These are phyloP conservation scores for Hydropotes inermis DNA, from an alignment of 2,113 vertebrate genomes.

Conservation along the genomic window DNA sequence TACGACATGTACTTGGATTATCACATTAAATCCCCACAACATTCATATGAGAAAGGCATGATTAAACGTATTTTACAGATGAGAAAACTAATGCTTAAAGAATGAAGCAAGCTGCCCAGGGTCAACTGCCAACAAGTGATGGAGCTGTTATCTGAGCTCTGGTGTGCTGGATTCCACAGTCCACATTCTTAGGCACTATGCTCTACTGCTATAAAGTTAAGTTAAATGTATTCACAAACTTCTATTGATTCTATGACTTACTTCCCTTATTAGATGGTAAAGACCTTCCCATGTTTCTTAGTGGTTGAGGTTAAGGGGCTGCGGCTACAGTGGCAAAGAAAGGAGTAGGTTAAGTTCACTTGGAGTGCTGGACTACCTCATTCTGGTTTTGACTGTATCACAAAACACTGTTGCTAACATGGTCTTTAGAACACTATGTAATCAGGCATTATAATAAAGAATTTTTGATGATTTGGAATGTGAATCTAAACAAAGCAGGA, in stretches of 20 bases:
- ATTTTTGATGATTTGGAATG: not conserved
- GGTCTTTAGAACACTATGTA: not conserved
- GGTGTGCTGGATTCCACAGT: not conserved
- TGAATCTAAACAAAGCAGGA: conserved; percentile 6
- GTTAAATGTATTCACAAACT: conserved; percentile 37
- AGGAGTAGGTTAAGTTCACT: conserved; percentile 46
- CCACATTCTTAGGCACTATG: not conserved
- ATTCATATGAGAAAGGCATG: not conserved
- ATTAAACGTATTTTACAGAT: not conserved
- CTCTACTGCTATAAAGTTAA: conserved; percentile 30
- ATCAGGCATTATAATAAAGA: not conserved
- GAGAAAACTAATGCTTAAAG: conserved; percentile 27
- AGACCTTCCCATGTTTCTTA: conserved; percentile 64
- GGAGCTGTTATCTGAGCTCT: not conserved
- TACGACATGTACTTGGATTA: conserved; percentile 5
- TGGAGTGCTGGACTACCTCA: not conserved
- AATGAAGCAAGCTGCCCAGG: not conserved
- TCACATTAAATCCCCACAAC: not conserved
- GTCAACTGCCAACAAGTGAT: not conserved
- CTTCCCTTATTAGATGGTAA: conserved; percentile 62
- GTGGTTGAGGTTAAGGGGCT: conserved; percentile 57
- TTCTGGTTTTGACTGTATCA: conserved; percentile 3
- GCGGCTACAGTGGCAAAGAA: conserved; percentile 59
- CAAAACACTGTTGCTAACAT: not conserved
- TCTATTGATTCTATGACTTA: conserved; percentile 44